Percentiles rank a stretch among this genome's conserved stretches.
Evolutionary conservation across 2,113 vertebrate species (phyloP).

Genomic region (Sterrhoptilus dennistouni): DNA sequence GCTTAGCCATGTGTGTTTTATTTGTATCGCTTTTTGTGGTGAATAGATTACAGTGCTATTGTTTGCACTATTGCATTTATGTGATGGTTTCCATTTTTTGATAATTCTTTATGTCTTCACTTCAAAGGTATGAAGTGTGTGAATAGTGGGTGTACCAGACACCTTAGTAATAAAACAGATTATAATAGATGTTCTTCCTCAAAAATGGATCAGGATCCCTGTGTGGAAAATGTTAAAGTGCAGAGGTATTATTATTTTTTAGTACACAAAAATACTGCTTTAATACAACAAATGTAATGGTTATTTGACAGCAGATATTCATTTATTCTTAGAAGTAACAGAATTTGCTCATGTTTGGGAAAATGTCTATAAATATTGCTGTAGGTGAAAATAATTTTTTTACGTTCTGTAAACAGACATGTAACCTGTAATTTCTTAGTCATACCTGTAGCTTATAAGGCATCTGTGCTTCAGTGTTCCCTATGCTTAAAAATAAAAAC

Average conservation of each 20-base stretch:
- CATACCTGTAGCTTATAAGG: not conserved
- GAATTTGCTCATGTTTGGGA: not conserved
- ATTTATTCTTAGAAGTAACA: not conserved
- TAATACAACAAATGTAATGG: not conserved
- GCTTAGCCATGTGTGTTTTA: not conserved
- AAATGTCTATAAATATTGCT: not conserved
- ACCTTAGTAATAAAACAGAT: not conserved
- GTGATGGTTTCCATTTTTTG: not conserved
- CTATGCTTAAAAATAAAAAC: not conserved
- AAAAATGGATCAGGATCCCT: not conserved
- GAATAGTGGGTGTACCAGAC: not conserved
- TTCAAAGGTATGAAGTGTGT: not conserved
- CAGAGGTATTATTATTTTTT: not conserved
- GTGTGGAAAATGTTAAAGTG: slow-evolving; percentile 1
- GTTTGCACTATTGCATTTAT: not conserved
- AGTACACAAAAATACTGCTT: not conserved
- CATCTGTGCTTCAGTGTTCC: not conserved
- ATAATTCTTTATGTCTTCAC: not conserved
- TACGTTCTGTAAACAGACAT: not conserved
- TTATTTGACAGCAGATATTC: not conserved
- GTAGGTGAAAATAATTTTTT: not conserved
- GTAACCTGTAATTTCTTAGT: not conserved
- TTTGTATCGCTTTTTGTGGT: slow-evolving; percentile 1
- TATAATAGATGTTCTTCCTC: not conserved
- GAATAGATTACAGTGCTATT: not conserved